Percentiles rank a stretch among this genome's conserved stretches.
Evolutionary conservation across 1,140 invertebrate genomes (phyloP).

Genomic region (Cryptotermes secundus): DNA sequence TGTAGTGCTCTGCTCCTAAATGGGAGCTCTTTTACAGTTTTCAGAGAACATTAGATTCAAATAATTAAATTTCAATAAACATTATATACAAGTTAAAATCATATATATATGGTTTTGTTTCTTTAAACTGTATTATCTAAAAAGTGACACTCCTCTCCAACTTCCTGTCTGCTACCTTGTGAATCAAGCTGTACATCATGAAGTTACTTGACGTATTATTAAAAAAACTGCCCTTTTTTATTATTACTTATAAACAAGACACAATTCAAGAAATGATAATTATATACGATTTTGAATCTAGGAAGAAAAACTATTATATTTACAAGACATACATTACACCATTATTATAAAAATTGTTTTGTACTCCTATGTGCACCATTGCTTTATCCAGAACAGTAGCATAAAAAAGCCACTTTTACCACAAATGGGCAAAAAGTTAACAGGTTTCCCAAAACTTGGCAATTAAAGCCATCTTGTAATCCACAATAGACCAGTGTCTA

Average conservation of each 20-base stretch:
- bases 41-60: not conserved
- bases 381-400: not conserved
- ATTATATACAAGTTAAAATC: slow-evolving; percentile 8
- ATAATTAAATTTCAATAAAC: slow-evolving; percentile 15
- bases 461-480: not conserved
- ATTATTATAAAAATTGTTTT: slow-evolving; percentile 31
- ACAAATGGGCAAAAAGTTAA: too few relatives aligned
- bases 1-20: slow-evolving; percentile 6
- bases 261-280: not conserved
- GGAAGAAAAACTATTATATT: slow-evolving; percentile 21
- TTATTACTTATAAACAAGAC: slow-evolving; percentile 8
- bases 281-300: not conserved
- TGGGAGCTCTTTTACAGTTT: slow-evolving; percentile 1
- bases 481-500: not conserved
- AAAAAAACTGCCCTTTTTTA: not conserved
- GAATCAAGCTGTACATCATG: slow-evolving; percentile 21
- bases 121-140: too few relatives aligned
- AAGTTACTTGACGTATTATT: slow-evolving; percentile 1
- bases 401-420: not conserved
- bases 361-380: slow-evolving; percentile 35
- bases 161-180: not conserved
- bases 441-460: not conserved
- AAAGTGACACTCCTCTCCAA: not conserved
- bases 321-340: slow-evolving; percentile 24
- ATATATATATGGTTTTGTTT: not conserved